phyloP scores from a whole-genome alignment of 2,113 vertebrate species.

The Phyllostomus hastatus region DNA sequence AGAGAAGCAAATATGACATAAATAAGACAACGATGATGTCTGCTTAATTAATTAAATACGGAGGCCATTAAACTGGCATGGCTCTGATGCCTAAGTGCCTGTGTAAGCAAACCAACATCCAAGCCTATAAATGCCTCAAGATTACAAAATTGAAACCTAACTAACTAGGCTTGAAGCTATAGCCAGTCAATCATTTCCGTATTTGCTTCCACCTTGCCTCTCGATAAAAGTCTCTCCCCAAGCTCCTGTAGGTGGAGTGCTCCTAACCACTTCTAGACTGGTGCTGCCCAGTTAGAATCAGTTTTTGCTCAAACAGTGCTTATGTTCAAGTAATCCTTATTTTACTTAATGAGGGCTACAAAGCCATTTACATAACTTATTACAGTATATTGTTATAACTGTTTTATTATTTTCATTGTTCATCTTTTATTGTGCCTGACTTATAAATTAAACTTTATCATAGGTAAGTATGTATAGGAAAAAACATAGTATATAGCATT shows the following conservation, averaged over 20 bases:
- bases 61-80: not conserved
- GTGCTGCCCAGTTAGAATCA: not conserved
- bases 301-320: not conserved
- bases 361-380: not conserved
- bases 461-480: not conserved
- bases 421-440: not conserved
- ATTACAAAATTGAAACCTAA: not conserved
- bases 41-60: not conserved
- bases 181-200: not conserved
- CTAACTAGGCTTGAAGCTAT: not conserved
- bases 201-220: not conserved
- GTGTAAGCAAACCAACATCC: not conserved
- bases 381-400: not conserved
- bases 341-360: not conserved
- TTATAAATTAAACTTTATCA: not conserved
- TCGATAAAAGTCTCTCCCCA: not conserved
- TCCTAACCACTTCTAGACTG: not conserved
- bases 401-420: not conserved
- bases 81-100: not conserved
- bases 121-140: not conserved
- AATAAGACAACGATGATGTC: not conserved
- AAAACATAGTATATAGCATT: not conserved
- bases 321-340: not conserved
- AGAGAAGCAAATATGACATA: not conserved
- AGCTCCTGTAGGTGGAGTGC: accelerated